These are phyloP conservation scores for Peromyscus melanophrys DNA, from an alignment of 2,797 vertebrate species.

Conservation along the genomic window DNA sequence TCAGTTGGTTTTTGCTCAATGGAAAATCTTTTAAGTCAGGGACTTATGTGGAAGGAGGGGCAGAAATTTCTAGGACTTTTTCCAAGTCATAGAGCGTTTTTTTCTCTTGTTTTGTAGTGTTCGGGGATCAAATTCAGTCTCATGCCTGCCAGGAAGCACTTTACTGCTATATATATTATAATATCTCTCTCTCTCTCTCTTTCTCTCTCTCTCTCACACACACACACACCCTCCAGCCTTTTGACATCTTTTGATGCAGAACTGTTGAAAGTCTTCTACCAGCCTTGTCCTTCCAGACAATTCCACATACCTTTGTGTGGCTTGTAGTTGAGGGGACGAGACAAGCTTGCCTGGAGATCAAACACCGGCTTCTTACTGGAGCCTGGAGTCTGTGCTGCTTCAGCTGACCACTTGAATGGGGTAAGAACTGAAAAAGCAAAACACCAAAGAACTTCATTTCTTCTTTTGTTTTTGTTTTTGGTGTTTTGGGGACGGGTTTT, in stretches of 20 bases:
- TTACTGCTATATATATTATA: neutral
- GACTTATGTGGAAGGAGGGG: neutral
- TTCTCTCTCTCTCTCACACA: too few relatives aligned
- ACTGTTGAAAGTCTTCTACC: rapidly evolving
- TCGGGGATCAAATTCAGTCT: neutral
- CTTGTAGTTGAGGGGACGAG: slow-evolving; percentile 94
- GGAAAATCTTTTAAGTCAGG: slow-evolving; percentile 21
- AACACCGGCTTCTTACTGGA: slow-evolving; percentile 92
- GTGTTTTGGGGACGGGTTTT: neutral
- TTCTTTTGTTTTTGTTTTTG: neutral
- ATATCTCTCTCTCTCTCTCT: too few relatives aligned
- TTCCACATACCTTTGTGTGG: slow-evolving; percentile 94
- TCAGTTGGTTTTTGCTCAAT: neutral
- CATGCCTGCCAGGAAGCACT: neutral
- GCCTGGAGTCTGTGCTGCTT: slow-evolving; percentile 87
- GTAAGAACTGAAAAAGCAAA: slow-evolving; percentile 87
- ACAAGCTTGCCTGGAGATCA: slow-evolving; percentile 96
- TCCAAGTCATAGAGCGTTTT: neutral
- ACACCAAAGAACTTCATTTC: neutral
- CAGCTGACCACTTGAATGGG: slow-evolving; percentile 91
- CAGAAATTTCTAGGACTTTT: neutral
- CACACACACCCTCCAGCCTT: neutral
- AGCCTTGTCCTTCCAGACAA: neutral
- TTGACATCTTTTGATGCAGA: neutral
- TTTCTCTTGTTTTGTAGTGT: neutral